Conservation (phyloP, 1,140 invertebrate genomes). For the Drosophila virilis region DNA sequence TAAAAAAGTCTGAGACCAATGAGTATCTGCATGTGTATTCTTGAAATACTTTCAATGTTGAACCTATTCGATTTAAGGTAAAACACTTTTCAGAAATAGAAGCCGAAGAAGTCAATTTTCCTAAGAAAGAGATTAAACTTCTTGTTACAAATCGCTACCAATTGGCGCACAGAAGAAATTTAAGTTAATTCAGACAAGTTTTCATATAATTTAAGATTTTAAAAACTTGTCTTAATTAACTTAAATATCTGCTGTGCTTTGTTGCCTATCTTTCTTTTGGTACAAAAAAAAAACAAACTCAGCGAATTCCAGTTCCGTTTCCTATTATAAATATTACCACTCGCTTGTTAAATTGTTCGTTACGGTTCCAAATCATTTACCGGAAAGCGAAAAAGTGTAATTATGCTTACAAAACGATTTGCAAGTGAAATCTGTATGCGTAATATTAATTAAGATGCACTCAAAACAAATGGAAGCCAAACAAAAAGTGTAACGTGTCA, state of each 20-base stretch:
- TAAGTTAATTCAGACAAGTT: too few relatives aligned
- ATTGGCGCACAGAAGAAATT: too few relatives aligned
- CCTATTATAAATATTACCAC: constrained; percentile 1
- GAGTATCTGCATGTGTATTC: too few relatives aligned
- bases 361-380: constrained; percentile 8
- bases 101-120: too few relatives aligned
- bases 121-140: too few relatives aligned
- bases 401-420: constrained; percentile 12
- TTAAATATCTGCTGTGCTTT: not conserved
- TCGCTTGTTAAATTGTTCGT: constrained; percentile 9
- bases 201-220: too few relatives aligned
- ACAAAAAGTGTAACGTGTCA: constrained; percentile 55
- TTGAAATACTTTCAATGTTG: too few relatives aligned
- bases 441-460: constrained; percentile 16
- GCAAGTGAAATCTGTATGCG: constrained; percentile 4
- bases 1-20: too few relatives aligned
- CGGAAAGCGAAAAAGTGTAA: constrained; percentile 16
- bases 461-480: constrained; percentile 32
- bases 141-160: too few relatives aligned
- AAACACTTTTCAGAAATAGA: too few relatives aligned
- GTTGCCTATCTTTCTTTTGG: not conserved
- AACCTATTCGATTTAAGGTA: too few relatives aligned
- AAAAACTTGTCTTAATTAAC: too few relatives aligned
- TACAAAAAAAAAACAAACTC: not conserved
- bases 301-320: not conserved